Percentiles rank a stretch among this genome's conserved stretches.
phyloP scores from a whole-genome alignment of 2,113 vertebrate genomes.

The Paratilapia polleni region DNA sequence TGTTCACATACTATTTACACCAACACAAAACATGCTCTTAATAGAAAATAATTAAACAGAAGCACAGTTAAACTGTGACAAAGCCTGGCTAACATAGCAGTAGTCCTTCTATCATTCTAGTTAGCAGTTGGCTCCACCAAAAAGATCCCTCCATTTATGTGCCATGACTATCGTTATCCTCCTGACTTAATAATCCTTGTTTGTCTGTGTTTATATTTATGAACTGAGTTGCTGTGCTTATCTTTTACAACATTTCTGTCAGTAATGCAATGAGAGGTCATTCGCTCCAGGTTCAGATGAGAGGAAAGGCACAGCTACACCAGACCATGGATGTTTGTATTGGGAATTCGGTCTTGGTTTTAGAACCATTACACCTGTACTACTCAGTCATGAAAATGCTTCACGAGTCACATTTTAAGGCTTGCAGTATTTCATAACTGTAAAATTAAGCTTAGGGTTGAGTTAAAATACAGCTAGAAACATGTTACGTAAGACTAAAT shows the following conservation, averaged over 20 bases:
- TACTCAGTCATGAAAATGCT: conserved; percentile 1
- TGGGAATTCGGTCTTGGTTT: background rate
- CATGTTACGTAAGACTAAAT: background rate
- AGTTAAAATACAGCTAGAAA: background rate
- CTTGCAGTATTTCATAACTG: conserved; percentile 12
- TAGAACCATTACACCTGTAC: background rate
- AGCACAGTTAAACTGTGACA: no score
- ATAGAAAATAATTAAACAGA: background rate
- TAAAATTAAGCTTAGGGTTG: conserved; percentile 3
- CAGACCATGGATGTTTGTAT: background rate
- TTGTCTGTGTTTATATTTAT: background rate
- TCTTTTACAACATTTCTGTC: background rate
- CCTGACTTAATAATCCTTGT: background rate
- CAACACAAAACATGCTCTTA: background rate
- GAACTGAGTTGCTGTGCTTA: background rate
- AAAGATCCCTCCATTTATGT: no score
- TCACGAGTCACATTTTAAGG: conserved; percentile 1
- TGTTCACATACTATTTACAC: background rate
- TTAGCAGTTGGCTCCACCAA: no score
- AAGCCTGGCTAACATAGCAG: no score
- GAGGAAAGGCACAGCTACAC: background rate
- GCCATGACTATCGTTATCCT: background rate
- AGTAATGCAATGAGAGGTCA: background rate
- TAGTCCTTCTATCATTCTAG: no score
- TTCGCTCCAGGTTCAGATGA: background rate